These are phyloP conservation scores for Drosophila cracens DNA, from an alignment of 2,888 invertebrate genomes.

Conservation along the genomic window DNA sequence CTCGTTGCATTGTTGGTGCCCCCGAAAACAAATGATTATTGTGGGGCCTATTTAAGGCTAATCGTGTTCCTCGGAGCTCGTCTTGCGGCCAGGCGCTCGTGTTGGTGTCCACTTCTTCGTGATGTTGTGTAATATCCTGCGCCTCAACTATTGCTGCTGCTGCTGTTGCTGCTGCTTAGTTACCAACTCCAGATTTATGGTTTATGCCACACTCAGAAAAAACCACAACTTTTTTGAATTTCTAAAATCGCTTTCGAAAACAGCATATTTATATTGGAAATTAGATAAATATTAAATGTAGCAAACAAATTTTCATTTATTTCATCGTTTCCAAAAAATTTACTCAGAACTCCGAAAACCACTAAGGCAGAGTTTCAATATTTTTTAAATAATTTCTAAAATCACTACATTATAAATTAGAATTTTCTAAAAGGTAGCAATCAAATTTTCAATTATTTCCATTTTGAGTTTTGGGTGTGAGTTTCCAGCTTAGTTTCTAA, in stretches of 20 bases:
- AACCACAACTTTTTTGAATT: background rate
- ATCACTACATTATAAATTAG: background rate
- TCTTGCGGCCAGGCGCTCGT: conserved; percentile 16
- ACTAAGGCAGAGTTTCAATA: background rate
- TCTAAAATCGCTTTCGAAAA: background rate
- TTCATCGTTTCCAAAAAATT: background rate
- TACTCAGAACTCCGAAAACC: rapidly evolving
- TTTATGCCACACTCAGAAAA: conserved; percentile 27
- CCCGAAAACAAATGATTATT: conserved; percentile 76
- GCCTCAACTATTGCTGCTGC: background rate
- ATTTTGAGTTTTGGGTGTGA: background rate
- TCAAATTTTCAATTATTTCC: background rate
- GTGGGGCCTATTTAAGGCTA: conserved; percentile 72
- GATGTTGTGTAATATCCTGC: conserved; percentile 57
- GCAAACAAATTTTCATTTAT: background rate
- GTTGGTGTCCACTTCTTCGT: conserved; percentile 45
- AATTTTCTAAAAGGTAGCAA: background rate
- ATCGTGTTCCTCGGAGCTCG: conserved; percentile 64
- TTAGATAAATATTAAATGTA: background rate
- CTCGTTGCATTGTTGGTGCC: conserved; percentile 59
- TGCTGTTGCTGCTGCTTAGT: background rate
- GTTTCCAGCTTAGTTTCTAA: background rate
- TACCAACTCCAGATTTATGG: conserved; percentile 27
- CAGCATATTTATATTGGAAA: background rate
- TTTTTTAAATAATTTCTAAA: background rate